Base-by-base conservation (phyloP, 2,797 vertebrate species). In the Cyprinodon diabolis region DNA sequence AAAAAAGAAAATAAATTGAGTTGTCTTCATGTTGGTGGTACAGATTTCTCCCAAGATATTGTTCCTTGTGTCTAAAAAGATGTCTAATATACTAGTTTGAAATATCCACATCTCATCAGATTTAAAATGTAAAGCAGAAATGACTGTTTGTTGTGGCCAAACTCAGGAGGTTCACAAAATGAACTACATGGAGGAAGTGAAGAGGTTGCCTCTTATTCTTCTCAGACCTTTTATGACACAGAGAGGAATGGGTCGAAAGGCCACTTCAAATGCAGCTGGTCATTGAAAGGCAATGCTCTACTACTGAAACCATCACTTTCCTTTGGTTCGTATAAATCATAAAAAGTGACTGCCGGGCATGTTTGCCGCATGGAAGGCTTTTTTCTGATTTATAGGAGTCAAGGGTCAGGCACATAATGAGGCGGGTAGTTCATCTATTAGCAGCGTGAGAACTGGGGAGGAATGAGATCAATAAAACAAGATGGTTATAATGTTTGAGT, bases 251-350 rank as follows among this genome's bases (percentile, higher is more conserved):
- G 88, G 86, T 89, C 80, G 82, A 84, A 65, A 88, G 83, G 87
- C 83, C 87, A 89, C 87, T 89, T 88, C 67, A 89, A 79, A 83
- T 87, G 89, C 92, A 92, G 91, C 87, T 92, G 90, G 85, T 66
- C 79, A 76, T 62, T 89, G 86, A 89, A 87, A 87, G 90, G 77
- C 66, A n/a, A 69, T 12, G 75, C 84, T 81, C 58, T 45, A 58
- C 82, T 78, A 83, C 84, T 86, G 81, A 90, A 82, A 67, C 68
- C 2, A 52, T 48, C 35, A 11, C 75, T 77, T 77, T 77, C 48
- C 30, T 71, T 72, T 45, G 48, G n/a, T 21, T 80, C 80, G 69
- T 43, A 35, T 66, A 65, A 83, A 78, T 76, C 80, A 71, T 76
- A 66, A 57, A 79, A 66, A 58, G 10, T 71, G 69, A 79, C 80